Percentiles rank a stretch among this genome's conserved stretches.
Evolutionary conservation across 1,140 invertebrate species (phyloP).

Genomic region (Euura lappo): DNA sequence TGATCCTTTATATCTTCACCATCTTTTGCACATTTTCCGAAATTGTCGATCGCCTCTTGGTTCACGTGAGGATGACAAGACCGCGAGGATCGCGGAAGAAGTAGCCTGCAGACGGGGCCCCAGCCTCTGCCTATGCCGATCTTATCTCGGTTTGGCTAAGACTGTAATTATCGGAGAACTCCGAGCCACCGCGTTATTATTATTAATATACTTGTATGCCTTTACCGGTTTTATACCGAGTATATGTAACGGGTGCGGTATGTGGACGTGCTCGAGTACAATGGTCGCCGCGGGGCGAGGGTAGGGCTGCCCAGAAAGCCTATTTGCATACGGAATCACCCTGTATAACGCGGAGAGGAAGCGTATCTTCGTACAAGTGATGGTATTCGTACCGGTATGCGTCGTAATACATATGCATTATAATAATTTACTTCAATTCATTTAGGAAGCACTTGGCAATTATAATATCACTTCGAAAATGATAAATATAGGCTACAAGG

Average conservation of each 20-base stretch:
- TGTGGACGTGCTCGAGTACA: conserved; percentile 22
- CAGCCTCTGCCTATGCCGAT: conserved; percentile 35
- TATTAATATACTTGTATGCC: conserved; percentile 50
- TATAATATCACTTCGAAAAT: too few species aligned
- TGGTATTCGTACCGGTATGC: too few species aligned
- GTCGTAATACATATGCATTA: too few species aligned
- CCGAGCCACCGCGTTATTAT: conserved; percentile 50
- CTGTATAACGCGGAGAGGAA: conserved; percentile 39
- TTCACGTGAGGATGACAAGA: neutral
- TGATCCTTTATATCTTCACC: too few species aligned
- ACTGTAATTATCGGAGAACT: conserved; percentile 53
- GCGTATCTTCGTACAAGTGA: conserved; percentile 15
- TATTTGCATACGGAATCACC: conserved; percentile 55
- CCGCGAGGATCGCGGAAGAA: neutral
- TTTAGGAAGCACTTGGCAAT: too few species aligned
- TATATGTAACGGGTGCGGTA: conserved; percentile 20
- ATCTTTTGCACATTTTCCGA: neutral
- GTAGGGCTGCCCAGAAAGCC: conserved; percentile 26
- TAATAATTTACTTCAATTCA: too few species aligned
- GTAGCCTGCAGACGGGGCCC: neutral
- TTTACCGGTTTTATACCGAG: conserved; percentile 11
- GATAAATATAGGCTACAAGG: too few species aligned
- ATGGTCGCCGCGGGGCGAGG: conserved; percentile 26
- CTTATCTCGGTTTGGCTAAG: conserved; percentile 34
- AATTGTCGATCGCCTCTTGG: neutral